Evolutionary conservation across 2,797 vertebrate species (phyloP).

Genomic region (Enteromius unitaeniatus): DNA sequence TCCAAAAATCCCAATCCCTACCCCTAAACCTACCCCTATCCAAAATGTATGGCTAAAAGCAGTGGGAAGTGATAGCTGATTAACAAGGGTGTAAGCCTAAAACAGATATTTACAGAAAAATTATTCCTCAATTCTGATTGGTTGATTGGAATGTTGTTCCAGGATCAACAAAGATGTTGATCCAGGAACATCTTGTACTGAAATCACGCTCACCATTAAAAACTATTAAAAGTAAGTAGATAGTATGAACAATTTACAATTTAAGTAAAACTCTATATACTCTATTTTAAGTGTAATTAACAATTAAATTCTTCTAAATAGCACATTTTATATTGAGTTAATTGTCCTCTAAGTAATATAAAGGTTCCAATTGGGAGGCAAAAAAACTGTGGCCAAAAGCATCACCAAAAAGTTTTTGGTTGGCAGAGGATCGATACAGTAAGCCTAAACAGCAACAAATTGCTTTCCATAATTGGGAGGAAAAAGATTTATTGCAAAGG

Average conservation of each 20-base stretch:
- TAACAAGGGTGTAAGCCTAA: no score
- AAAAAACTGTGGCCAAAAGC: neutral
- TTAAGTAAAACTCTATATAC: neutral
- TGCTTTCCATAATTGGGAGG: neutral
- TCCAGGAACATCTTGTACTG: no score
- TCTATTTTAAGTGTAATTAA: neutral
- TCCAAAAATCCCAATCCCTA: no score
- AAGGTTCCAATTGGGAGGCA: neutral
- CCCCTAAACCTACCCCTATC: no score
- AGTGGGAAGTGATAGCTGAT: no score
- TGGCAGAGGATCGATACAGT: neutral
- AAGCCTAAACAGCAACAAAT: neutral
- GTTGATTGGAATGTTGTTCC: no score
- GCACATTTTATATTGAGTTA: neutral
- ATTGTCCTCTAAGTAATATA: neutral
- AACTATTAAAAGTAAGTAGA: neutral
- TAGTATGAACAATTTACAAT: neutral
- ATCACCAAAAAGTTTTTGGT: neutral
- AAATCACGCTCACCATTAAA: no score
- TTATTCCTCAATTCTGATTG: no score
- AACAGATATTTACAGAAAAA: no score
- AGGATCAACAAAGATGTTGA: no score
- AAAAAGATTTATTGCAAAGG: constrained; percentile 3
- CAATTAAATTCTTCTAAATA: neutral
- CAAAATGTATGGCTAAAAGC: no score